phyloP scores from a whole-genome alignment of 2,113 vertebrate genomes.

The Gymnobelideus leadbeateri region DNA sequence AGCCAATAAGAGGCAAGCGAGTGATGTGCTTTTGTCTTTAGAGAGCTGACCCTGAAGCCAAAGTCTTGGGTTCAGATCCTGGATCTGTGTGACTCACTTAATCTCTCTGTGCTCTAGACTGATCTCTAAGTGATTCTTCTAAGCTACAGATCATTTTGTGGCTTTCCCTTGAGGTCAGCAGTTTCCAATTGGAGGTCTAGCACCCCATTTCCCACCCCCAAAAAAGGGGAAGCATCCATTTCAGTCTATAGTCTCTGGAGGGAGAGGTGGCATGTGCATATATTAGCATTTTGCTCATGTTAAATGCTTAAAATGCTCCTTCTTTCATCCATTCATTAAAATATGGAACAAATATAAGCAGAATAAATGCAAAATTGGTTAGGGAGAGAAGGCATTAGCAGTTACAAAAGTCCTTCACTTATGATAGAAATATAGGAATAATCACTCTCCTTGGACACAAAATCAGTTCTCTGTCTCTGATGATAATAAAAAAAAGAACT shows the following conservation, averaged over 20 bases:
- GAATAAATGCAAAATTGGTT: background rate
- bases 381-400: background rate
- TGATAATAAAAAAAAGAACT: constrained; percentile 42
- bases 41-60: background rate
- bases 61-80: background rate
- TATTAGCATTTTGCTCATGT: background rate
- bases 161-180: background rate
- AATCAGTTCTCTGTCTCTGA: constrained; percentile 56
- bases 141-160: background rate
- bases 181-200: background rate
- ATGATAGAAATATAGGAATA: constrained; percentile 15
- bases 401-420: constrained; percentile 23
- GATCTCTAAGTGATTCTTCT: background rate
- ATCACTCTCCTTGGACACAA: constrained; percentile 27
- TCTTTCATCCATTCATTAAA: background rate
- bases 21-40: background rate
- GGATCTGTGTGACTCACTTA: background rate
- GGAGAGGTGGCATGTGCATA: background rate
- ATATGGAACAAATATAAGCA: background rate
- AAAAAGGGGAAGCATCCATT: background rate
- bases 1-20: background rate
- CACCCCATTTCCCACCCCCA: background rate
- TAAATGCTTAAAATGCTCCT: background rate
- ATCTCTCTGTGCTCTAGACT: background rate
- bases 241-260: background rate